These are phyloP conservation scores for Campopleginae sp. DNA, from an alignment of 2,888 invertebrate genomes.

Conservation along the genomic window DNA sequence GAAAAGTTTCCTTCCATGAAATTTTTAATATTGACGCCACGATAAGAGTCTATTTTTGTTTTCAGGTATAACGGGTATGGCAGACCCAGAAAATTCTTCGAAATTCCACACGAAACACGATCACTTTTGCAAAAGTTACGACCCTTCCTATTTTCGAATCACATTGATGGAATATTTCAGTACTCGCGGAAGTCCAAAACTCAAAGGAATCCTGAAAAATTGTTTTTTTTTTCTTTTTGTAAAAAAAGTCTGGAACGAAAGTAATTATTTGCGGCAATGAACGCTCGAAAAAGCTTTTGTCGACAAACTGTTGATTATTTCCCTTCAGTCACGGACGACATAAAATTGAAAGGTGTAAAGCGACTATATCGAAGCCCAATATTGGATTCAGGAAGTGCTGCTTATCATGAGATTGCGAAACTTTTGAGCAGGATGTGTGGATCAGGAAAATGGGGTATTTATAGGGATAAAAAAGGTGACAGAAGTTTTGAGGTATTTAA, in stretches of 20 bases:
- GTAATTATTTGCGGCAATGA: neutral
- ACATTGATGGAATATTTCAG: too few species aligned
- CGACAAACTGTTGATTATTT: neutral
- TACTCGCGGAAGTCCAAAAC: too few species aligned
- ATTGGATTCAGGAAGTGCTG: slow-evolving; percentile 8
- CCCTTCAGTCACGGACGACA: neutral
- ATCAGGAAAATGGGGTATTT: slow-evolving; percentile 10
- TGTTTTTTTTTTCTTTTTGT: too few species aligned
- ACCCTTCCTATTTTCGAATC: too few species aligned
- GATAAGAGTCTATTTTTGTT: neutral
- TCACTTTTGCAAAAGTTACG: too few species aligned
- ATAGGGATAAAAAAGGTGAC: neutral
- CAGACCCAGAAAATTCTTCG: neutral
- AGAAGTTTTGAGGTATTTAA: slow-evolving; percentile 76
- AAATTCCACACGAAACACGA: too few species aligned
- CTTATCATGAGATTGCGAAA: slow-evolving; percentile 73
- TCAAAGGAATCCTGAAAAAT: too few species aligned
- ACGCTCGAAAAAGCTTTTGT: neutral
- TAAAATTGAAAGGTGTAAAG: neutral
- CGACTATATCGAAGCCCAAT: neutral
- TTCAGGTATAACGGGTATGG: neutral
- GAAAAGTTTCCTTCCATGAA: slow-evolving; percentile 11
- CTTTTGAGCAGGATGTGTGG: slow-evolving; percentile 64
- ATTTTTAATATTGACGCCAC: neutral
- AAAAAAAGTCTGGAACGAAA: neutral